These are phyloP conservation scores for Drosophila falleni DNA, from an alignment of 2,888 invertebrate species.

Conservation along the genomic window DNA sequence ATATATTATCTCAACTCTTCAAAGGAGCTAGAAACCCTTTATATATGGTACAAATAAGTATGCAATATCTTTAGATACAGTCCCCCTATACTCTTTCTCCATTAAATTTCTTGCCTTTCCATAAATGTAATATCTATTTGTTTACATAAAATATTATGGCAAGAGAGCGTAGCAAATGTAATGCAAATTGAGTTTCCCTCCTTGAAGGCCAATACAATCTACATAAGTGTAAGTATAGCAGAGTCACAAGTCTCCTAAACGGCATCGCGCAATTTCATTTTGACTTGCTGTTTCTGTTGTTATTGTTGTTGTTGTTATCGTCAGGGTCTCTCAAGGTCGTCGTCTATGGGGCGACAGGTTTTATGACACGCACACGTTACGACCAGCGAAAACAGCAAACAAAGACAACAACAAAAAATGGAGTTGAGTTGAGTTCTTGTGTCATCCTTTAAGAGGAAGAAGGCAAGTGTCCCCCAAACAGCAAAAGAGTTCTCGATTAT, in stretches of 20 bases:
- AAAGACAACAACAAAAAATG: neutral
- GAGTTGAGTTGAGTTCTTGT: conserved; percentile 12
- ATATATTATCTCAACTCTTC: no score
- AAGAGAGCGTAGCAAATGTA: conserved; percentile 61
- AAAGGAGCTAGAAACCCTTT: no score
- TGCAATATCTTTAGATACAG: neutral
- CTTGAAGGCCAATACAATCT: conserved; percentile 48
- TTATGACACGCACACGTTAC: conserved; percentile 73
- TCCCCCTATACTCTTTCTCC: neutral
- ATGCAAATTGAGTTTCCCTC: conserved; percentile 74
- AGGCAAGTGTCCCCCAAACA: neutral
- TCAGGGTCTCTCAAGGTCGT: conserved; percentile 52
- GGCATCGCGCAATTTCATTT: conserved; percentile 29
- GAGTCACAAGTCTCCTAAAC: conserved; percentile 34
- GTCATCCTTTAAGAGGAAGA: conserved; percentile 4
- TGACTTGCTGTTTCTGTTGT: neutral
- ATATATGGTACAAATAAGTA: neutral
- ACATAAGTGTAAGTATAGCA: conserved; percentile 28
- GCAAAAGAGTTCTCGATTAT: neutral
- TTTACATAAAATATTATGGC: conserved; percentile 54
- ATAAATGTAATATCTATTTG: conserved; percentile 56
- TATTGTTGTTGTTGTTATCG: conserved; percentile 8
- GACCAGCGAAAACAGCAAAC: conserved; percentile 8
- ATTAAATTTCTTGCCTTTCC: conserved; percentile 8
- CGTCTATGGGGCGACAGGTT: conserved; percentile 58